A percentile compares a stretch with the other conserved stretches of the same genome.
Evolutionary conservation across 2,888 invertebrate genomes (phyloP).

Genomic region (Endotricha flammealis): DNA sequence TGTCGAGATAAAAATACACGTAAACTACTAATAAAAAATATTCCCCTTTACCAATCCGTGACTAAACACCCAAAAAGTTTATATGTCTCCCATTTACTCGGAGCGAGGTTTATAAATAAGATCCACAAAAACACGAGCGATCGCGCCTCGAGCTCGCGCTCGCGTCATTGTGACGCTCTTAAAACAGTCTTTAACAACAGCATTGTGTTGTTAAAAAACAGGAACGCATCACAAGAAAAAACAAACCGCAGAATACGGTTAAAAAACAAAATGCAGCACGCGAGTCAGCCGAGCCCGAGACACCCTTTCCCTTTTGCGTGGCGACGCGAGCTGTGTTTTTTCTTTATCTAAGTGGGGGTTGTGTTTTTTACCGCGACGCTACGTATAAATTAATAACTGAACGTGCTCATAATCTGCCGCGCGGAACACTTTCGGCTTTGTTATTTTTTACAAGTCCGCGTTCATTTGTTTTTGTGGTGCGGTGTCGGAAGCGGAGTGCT

Average conservation of each 20-base stretch:
- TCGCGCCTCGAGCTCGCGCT: slow-evolving; percentile 60
- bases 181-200: slow-evolving; percentile 69
- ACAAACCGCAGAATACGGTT: slow-evolving; percentile 72
- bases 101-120: slow-evolving; percentile 67
- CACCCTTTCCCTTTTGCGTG: slow-evolving; percentile 75
- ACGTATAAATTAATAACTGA: slow-evolving; percentile 78
- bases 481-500: slow-evolving; percentile 59
- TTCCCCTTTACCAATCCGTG: slow-evolving; percentile 64
- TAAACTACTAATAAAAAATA: slow-evolving; percentile 41
- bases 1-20: slow-evolving; percentile 46
- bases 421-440: slow-evolving; percentile 75
- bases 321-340: slow-evolving; percentile 71
- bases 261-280: slow-evolving; percentile 76
- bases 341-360: slow-evolving; percentile 67
- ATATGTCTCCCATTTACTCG: slow-evolving; percentile 56
- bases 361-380: slow-evolving; percentile 68
- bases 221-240: slow-evolving; percentile 68
- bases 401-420: slow-evolving; percentile 75
- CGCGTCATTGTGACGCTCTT: slow-evolving; percentile 70
- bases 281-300: slow-evolving; percentile 59
- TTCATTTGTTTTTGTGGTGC: slow-evolving; percentile 71
- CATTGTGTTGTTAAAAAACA: slow-evolving; percentile 77
- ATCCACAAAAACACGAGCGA: slow-evolving; percentile 56
- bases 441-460: slow-evolving; percentile 59
- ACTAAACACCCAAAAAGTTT: slow-evolving; percentile 62